These are phyloP conservation scores for Actinernus sp. DNA, from an alignment of 92 coral and sea anemone genomes.

Conservation along the genomic window DNA sequence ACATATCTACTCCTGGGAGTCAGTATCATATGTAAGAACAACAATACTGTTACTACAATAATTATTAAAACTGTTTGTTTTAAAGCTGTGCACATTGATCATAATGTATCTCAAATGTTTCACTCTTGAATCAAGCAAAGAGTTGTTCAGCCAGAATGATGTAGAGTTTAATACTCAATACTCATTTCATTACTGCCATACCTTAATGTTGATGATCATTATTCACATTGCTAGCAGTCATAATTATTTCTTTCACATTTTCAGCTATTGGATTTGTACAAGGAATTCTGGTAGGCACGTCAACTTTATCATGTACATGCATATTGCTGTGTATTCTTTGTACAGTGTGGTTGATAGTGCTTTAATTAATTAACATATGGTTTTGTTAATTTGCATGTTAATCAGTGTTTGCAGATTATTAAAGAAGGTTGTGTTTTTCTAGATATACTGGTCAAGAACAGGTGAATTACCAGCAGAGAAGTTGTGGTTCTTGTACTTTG, in stretches of 20 bases:
- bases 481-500: constrained; percentile 91
- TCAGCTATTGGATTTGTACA: constrained; percentile 83
- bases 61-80: too few relatives aligned
- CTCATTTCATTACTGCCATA: too few relatives aligned
- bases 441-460: constrained; percentile 79
- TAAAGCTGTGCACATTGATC: too few relatives aligned
- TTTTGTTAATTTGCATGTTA: too few relatives aligned
- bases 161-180: too few relatives aligned
- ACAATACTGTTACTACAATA: neutral
- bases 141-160: too few relatives aligned
- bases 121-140: too few relatives aligned
- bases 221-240: neutral
- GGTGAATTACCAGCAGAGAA: constrained; percentile 87
- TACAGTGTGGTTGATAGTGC: too few relatives aligned
- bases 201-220: too few relatives aligned
- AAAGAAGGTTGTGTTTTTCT: neutral
- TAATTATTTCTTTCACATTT: constrained; percentile 1
- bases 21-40: constrained; percentile 87
- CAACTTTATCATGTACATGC: neutral
- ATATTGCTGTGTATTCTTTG: too few relatives aligned
- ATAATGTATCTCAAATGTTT: too few relatives aligned
- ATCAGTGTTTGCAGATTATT: neutral
- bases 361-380: neutral
- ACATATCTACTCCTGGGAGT: constrained; percentile 85
- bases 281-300: constrained; percentile 71